Conservation (phyloP, 2,113 vertebrate species). For the Eulemur rufifrons region DNA sequence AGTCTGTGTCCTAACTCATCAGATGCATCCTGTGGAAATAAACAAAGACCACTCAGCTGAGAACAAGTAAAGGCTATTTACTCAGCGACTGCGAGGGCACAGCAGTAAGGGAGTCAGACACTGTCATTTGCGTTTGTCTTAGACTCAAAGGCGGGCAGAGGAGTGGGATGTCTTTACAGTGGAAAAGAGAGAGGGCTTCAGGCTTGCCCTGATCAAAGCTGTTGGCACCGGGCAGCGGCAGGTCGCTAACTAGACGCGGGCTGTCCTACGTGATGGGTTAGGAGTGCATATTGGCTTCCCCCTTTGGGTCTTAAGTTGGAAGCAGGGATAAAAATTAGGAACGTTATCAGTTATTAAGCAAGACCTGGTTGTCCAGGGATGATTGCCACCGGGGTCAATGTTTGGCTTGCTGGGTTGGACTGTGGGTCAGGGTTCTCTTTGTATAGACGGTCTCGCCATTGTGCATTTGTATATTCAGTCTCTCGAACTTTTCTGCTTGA, state of each 20-base stretch:
- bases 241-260: neutral
- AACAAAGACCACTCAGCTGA: neutral
- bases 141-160: neutral
- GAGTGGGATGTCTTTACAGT: neutral
- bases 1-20: neutral
- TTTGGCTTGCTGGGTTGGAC: neutral
- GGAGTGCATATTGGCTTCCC: neutral
- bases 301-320: neutral
- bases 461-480: accelerated
- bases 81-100: neutral
- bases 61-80: neutral
- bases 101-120: neutral
- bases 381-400: too few species aligned
- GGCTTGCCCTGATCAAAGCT: too few species aligned
- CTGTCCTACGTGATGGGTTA: accelerated
- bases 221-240: neutral
- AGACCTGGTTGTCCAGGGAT: too few species aligned
- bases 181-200: neutral
- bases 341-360: neutral
- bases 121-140: too few species aligned
- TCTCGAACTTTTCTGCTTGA: neutral
- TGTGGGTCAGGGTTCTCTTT: neutral
- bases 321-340: neutral
- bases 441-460: neutral
- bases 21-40: neutral